phyloP scores from a whole-genome alignment of 2,113 vertebrate species.

The Xiphophorus maculatus region DNA sequence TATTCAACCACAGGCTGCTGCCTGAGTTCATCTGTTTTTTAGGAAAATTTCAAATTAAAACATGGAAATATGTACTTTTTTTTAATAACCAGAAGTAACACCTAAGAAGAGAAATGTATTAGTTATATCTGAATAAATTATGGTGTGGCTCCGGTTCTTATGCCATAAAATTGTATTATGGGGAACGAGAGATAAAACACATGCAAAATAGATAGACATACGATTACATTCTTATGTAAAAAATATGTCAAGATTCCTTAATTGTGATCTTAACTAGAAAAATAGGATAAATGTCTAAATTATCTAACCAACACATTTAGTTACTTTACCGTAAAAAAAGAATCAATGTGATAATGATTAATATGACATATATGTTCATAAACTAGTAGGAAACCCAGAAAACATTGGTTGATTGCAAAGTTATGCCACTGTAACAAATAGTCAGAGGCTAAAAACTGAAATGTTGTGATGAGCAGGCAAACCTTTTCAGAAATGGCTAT shows the following conservation, averaged over 20 bases:
- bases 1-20: background rate
- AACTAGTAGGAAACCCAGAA: background rate
- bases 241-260: background rate
- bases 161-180: background rate
- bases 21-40: constrained; percentile 2
- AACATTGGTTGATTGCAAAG: background rate
- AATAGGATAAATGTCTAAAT: background rate
- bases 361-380: background rate
- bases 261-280: background rate
- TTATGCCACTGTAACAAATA: background rate
- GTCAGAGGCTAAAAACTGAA: background rate
- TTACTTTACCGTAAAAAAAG: background rate
- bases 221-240: too few species aligned
- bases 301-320: background rate
- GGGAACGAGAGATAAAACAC: background rate
- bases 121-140: background rate
- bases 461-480: background rate
- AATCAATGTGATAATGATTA: background rate
- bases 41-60: constrained; percentile 2
- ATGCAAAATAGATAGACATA: background rate
- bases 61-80: background rate
- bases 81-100: background rate
- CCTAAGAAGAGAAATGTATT: background rate
- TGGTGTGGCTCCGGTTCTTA: background rate
- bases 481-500: background rate